Evolutionary conservation across 2,888 invertebrate genomes (phyloP), one percentile per base, ranked within the genome.

Genomic region (Spicauda simplicius): DNA sequence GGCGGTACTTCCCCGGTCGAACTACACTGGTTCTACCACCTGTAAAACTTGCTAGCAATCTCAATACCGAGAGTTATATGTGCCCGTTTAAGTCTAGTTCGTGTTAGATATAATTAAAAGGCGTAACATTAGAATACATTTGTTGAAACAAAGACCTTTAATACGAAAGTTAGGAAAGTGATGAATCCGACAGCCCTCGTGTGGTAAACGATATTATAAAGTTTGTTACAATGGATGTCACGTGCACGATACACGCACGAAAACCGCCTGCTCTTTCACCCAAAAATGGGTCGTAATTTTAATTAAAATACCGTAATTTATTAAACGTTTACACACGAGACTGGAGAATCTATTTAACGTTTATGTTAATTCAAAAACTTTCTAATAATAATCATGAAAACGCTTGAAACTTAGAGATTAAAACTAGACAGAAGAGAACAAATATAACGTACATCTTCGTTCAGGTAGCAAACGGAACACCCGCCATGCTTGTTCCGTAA

Each of bases 271-370:
- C 70, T 73, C 68, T 67, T 70, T 69, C 72, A 82, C 81, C 82
- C 82, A 84, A 85, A 83, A 86, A 84, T 82, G 78, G 84, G 82
- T 82, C 81, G 79, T 87, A 84, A 89, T 87, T 89, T 90, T 86
- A 90, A 91, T 90, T 88, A 87, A 90, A 55, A 37, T 16, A 20
- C 66, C 33, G 48, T 66, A 48, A 66, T 65, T 59, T 30, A 25
- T 58, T 54, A 19, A 25, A 48, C 53, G 16, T 53, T 65, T 59
- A 59, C 53, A 65, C 50, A 37, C 20, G n/a, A 64, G 50, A 56
- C 30, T 61, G 19, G 19, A 37, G 33, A 61, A 37, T 53, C 16
- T 64, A 37, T 69, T 65, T 62, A 62, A 53, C 16, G 14, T 52
- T 19, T 61, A 61, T 33, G 54, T 12, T 41, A 56, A 54, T 52